Evolutionary conservation across 2,888 invertebrate species (phyloP).

Genomic region (Platypus cylindrus): DNA sequence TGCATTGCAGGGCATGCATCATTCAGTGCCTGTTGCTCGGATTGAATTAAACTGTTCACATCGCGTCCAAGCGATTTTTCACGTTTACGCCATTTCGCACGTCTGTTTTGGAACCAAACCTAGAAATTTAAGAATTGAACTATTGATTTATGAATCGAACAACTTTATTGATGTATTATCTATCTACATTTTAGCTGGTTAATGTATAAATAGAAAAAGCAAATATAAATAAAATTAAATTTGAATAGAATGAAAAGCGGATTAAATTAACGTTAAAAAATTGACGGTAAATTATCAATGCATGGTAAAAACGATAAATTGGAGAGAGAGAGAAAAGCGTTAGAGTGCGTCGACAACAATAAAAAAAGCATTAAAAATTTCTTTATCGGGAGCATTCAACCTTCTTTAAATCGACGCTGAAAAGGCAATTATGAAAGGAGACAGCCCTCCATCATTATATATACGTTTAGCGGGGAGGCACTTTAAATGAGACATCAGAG

Average conservation of each 20-base stretch:
- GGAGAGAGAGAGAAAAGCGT: too few relatives aligned
- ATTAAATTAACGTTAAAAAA: too few relatives aligned
- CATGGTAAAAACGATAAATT: too few relatives aligned
- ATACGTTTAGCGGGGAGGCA: constrained; percentile 19
- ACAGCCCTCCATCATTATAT: constrained; percentile 24
- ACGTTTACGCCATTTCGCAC: constrained; percentile 88
- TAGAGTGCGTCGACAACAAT: too few relatives aligned
- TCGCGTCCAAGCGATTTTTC: constrained; percentile 79
- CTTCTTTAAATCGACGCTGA: constrained; percentile 23
- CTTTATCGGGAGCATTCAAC: constrained; percentile 12
- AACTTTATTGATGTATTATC: neutral
- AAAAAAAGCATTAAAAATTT: too few relatives aligned
- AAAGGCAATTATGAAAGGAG: constrained; percentile 27
- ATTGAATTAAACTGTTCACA: constrained; percentile 69
- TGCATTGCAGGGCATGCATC: constrained; percentile 27
- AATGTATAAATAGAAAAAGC: too few relatives aligned
- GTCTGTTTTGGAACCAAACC: constrained; percentile 90
- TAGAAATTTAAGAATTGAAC: constrained; percentile 31
- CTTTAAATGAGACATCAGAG: constrained; percentile 28
- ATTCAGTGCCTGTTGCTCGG: constrained; percentile 33
- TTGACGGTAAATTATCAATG: too few relatives aligned
- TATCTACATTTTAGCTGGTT: too few relatives aligned
- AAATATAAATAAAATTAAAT: too few relatives aligned
- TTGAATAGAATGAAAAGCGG: too few relatives aligned
- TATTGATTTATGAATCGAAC: too few relatives aligned